A percentile compares a stretch with the other conserved stretches of the same genome.
Conservation (phyloP, 2,888 invertebrate genomes). For the Sinotaia quadrata region DNA sequence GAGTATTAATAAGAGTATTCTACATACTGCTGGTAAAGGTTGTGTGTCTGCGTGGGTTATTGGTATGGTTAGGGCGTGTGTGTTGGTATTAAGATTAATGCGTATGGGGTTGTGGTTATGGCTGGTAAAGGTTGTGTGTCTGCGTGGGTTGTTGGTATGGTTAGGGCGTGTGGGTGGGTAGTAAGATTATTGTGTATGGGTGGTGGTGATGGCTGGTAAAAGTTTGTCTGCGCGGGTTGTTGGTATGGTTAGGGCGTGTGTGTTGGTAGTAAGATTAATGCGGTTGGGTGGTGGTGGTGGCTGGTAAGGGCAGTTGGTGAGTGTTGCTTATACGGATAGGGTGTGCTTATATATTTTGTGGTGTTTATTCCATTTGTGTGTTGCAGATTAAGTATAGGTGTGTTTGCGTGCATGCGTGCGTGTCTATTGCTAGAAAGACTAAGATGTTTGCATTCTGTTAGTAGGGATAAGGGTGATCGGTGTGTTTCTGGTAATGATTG, state of each 20-base stretch:
- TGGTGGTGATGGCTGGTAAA: neutral
- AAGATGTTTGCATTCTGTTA: too few species aligned
- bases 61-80: conserved; percentile 1
- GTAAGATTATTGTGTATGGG: neutral
- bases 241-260: conserved; percentile 1
- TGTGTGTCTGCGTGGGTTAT: neutral
- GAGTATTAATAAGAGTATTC: too few species aligned
- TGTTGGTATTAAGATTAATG: neutral
- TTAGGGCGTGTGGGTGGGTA: neutral
- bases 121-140: neutral
- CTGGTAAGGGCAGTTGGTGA: neutral
- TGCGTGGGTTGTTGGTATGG: neutral
- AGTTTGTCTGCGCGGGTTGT: neutral
- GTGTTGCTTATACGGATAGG: neutral
- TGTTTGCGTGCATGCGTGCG: too few species aligned
- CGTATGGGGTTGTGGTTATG: neutral
- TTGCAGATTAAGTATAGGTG: too few species aligned
- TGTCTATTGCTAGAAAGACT: too few species aligned
- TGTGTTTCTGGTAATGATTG: too few species aligned
- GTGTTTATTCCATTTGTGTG: too few species aligned
- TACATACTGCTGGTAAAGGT: too few species aligned
- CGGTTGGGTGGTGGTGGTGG: neutral
- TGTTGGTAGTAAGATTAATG: neutral
- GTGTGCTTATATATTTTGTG: too few species aligned
- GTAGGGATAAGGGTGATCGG: too few species aligned